Evolutionary conservation across 2,888 invertebrate species (phyloP).

Genomic region (Rhopalosiphum nymphaeae): DNA sequence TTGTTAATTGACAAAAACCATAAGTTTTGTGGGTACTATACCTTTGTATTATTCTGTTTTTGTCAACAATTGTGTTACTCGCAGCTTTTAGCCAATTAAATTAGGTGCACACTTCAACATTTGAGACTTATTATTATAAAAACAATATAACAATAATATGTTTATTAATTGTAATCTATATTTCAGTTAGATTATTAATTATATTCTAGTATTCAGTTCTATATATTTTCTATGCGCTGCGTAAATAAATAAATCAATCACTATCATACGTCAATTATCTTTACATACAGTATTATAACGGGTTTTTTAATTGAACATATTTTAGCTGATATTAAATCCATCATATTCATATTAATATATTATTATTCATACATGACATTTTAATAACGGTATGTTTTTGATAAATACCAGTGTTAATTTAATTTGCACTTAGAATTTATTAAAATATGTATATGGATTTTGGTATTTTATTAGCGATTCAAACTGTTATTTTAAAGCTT

Average conservation of each 20-base stretch:
- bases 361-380: not conserved
- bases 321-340: not conserved
- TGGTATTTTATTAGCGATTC: not conserved
- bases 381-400: not conserved
- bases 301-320: not conserved
- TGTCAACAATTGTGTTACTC: not conserved
- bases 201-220: not conserved
- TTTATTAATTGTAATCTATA: not conserved
- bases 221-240: not conserved
- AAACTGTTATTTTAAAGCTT: not conserved
- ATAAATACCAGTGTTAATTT: not conserved
- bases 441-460: not conserved
- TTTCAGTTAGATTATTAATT: not conserved
- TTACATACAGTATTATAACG: not conserved
- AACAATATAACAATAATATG: not conserved
- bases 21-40: not conserved
- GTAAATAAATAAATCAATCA: not conserved
- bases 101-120: not conserved
- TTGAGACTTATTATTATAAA: not conserved
- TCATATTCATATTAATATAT: not conserved
- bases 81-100: too few species aligned
- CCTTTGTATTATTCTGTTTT: not conserved
- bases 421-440: not conserved
- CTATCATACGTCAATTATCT: not conserved
- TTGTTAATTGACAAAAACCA: not conserved